Evolutionary conservation across 35 echinoderm and acorn worm species (phyloP).

Genomic region (Ophiothrix spiculata): DNA sequence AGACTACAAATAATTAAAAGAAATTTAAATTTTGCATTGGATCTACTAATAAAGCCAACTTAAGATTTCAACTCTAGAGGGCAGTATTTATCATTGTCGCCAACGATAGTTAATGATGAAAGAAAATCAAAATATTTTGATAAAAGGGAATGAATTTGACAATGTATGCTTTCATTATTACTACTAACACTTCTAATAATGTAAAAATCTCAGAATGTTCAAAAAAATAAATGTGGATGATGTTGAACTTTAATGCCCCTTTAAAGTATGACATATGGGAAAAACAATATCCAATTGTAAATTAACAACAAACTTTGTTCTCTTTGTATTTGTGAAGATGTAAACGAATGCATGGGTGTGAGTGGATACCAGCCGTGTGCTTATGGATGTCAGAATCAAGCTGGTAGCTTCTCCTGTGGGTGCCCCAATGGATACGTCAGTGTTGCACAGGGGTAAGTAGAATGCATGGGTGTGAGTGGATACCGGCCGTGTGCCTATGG

Average conservation of each 20-base stretch:
- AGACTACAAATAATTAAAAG: too few relatives aligned
- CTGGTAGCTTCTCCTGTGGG: conserved; percentile 88
- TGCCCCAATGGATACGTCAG: conserved; percentile 90
- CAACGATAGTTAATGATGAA: too few relatives aligned
- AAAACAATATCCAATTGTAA: neutral
- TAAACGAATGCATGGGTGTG: conserved; percentile 80
- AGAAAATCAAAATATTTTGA: too few relatives aligned
- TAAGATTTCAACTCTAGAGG: too few relatives aligned
- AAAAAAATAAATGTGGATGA: neutral
- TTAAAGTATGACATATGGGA: neutral
- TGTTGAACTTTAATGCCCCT: neutral
- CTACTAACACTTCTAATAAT: neutral
- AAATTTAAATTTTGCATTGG: too few relatives aligned
- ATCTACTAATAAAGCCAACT: too few relatives aligned
- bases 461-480: too few relatives aligned
- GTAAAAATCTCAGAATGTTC: neutral
- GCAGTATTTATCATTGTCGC: too few relatives aligned
- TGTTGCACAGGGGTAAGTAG: conserved; percentile 82
- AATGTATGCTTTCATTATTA: neutral
- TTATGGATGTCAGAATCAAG: conserved; percentile 67
- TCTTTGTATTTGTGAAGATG: conserved; percentile 59
- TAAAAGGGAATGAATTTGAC: neutral
- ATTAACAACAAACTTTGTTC: too few relatives aligned
- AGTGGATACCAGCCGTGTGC: conserved; percentile 64
- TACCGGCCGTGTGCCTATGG: too few relatives aligned